Evolutionary conservation across 2,888 invertebrate genomes (phyloP).

Genomic region (Cremastinae sp.): DNA sequence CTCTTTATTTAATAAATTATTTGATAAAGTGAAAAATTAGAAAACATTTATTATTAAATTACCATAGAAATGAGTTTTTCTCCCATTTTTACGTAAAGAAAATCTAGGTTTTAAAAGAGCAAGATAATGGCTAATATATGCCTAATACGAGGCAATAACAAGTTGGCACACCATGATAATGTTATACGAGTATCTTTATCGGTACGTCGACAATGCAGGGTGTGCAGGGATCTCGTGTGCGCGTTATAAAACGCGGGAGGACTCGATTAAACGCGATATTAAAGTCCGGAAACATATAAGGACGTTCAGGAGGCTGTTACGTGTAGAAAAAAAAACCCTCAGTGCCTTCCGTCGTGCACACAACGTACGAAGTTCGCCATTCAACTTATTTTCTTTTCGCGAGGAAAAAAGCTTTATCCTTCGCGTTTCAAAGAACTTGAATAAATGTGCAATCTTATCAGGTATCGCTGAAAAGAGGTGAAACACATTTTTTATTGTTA

Average conservation of each 20-base stretch:
- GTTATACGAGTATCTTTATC: conserved; percentile 33
- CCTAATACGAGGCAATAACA: conserved; percentile 15
- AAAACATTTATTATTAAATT: too few relatives aligned
- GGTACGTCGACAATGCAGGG: neutral
- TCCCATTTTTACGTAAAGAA: neutral
- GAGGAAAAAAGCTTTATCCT: too few relatives aligned
- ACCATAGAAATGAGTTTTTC: too few relatives aligned
- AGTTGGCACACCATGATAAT: conserved; percentile 13
- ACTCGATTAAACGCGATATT: conserved; percentile 24
- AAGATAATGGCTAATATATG: neutral
- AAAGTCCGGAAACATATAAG: conserved; percentile 29
- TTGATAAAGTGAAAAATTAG: too few relatives aligned
- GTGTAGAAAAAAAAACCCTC: neutral
- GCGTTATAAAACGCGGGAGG: conserved; percentile 15
- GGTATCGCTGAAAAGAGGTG: too few relatives aligned
- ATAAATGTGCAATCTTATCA: too few relatives aligned
- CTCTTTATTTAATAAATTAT: too few relatives aligned
- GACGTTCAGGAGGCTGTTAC: conserved; percentile 23
- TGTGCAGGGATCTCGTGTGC: conserved; percentile 2
- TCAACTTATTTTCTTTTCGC: neutral
- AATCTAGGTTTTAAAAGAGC: neutral
- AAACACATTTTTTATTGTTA: neutral
- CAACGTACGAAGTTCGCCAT: neutral
- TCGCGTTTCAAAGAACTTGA: too few relatives aligned
- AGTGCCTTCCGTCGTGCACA: conserved; percentile 4